Conservation (phyloP, 2,797 vertebrate species). For the Buceros bicornis region DNA sequence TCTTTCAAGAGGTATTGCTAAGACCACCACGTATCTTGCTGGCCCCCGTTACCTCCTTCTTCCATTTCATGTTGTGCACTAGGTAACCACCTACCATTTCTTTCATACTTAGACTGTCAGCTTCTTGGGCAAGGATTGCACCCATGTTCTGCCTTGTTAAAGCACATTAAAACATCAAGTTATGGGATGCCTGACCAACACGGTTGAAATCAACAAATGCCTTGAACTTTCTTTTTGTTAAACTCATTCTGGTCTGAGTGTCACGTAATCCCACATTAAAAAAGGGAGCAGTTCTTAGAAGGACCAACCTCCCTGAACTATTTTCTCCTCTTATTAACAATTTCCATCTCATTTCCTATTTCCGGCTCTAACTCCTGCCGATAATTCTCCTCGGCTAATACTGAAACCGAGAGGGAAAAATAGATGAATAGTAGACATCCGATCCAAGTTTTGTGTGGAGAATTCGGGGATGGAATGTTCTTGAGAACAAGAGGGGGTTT, state of each 20-base stretch:
- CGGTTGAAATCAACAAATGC: neutral
- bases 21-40: neutral
- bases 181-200: neutral
- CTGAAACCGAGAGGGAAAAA: constrained; percentile 66
- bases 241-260: neutral
- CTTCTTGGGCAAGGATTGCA: neutral
- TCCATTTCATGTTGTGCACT: neutral
- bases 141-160: neutral
- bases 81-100: neutral
- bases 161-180: neutral
- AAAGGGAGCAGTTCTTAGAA: constrained; percentile 64
- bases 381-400: constrained; percentile 63
- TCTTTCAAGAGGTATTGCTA: neutral
- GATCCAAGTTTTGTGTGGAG: constrained; percentile 68
- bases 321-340: constrained; percentile 61
- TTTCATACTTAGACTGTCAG: neutral
- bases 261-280: neutral
- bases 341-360: constrained; percentile 73
- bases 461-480: constrained; percentile 67
- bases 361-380: constrained; percentile 58
- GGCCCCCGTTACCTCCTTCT: neutral
- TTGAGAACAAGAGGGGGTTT: constrained; percentile 37
- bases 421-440: constrained; percentile 72
- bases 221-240: neutral
- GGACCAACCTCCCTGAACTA: constrained; percentile 41